These are phyloP conservation scores for Ochropacha duplaris DNA, from an alignment of 2,888 invertebrate species.

Conservation along the genomic window DNA sequence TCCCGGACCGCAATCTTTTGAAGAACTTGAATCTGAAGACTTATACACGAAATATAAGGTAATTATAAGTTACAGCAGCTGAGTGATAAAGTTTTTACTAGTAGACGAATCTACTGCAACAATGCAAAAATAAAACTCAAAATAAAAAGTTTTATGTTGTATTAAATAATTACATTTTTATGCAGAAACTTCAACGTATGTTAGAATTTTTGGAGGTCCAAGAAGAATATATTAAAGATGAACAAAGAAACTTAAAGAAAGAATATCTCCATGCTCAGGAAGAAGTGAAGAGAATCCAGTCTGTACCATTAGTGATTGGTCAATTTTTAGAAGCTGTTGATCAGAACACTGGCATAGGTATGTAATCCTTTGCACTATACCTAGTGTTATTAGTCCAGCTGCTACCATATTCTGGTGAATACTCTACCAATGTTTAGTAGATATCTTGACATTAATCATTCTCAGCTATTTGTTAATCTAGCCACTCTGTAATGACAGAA, in stretches of 20 bases:
- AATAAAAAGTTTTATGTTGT: too few relatives aligned
- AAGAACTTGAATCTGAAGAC: conserved; percentile 95
- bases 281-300: conserved; percentile 99
- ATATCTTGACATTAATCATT: too few relatives aligned
- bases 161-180: not conserved
- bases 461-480: too few relatives aligned
- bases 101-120: not conserved
- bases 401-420: too few relatives aligned
- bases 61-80: conserved; percentile 23
- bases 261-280: conserved; percentile 99
- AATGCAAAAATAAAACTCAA: too few relatives aligned
- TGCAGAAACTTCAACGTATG: conserved; percentile 96
- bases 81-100: not conserved
- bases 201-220: conserved; percentile 98
- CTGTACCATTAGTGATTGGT: conserved; percentile 99
- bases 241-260: conserved; percentile 98
- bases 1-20: conserved; percentile 87
- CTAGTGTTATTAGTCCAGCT: not conserved
- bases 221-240: conserved; percentile 99
- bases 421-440: too few relatives aligned
- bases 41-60: conserved; percentile 98
- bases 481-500: too few relatives aligned
- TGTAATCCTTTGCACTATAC: not conserved
- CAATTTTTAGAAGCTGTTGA: conserved; percentile 99
- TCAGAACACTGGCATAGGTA: conserved; percentile 97